Evolutionary conservation across 2,797 vertebrate genomes (phyloP), one percentile per base, ranked within the genome.

Genomic region (Acipenser oxyrinchus): DNA sequence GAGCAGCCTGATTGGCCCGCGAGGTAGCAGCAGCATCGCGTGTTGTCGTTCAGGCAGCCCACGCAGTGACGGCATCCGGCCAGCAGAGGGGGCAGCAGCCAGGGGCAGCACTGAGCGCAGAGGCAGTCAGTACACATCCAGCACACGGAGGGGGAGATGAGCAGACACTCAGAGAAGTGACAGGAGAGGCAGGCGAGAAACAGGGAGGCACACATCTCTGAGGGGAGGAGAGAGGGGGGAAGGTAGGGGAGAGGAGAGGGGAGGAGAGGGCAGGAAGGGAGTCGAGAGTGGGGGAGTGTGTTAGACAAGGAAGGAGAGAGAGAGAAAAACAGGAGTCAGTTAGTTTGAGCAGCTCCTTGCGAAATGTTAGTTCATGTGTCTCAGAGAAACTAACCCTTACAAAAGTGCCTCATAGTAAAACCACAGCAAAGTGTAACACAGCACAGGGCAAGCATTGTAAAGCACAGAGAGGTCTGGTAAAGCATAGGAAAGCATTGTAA

Each of bases 111-210:
- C 51, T 51, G 63, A 58, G 65, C 7, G 7, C 70, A 53, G 1
- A n/a, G 7, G 18, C 49, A 2, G 50, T 11, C 8, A 3, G 55
- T 11, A 8, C 7, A 4, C 6, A 8, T 1, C 7, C 9, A 51
- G 51, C 68, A 69, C 48, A 62, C 62, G 13, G 64, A 23, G n/a
- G 55, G 62, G 13, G 64, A 6, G 48, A 62, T 53, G n/a, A 61
- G 5, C 7, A 68, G 51, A 63, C 60, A 70, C 66, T 68, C 66
- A 8, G 69, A 64, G 58, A 70, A 60, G n/a, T 64, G 69, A n/a
- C 63, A 57, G 66, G 51, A 69, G 55, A 69, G 64, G 61, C 64
- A 66, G 8, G 74, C 58, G 1, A 63, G 63, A 58, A 66, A 62
- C n/a, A 68, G 52, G 51, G 72, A 69, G 13, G 66, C 62, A 6